Evolutionary conservation across 1,140 invertebrate genomes (phyloP), one percentile per base, ranked within the genome.

Genomic region (Bombus polaris): DNA sequence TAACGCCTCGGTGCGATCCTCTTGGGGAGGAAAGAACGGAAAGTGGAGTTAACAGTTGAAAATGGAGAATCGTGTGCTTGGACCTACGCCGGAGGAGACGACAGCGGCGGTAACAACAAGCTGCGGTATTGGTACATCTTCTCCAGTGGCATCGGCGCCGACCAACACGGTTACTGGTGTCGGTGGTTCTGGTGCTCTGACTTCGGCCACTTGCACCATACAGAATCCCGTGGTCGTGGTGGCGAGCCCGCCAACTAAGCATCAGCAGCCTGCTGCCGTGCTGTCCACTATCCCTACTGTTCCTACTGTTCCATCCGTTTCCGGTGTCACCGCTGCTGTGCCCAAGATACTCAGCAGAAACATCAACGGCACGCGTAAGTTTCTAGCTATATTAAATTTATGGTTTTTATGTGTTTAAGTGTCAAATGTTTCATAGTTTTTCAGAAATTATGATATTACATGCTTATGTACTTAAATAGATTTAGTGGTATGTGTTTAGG

Each of bases 311-410:
- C 74, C 81, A 28, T 35, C 72, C 35, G 81, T 83, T 39, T 68
- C 74, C 37, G 62, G 73, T 2, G 82, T 84, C 75, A 84, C 70
- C 86, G 83, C 84, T 59, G 81, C 88, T 81, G 89, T 93, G 22
- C 93, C 94, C 74, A 95, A 94, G 90, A 95, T 96, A 81, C 91
- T 96, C 87, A 95, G 95, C 83, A 93, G 95, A 83, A 96, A 96
- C 88, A 93, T 95, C 91, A 96, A 96, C 89, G 95, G 95, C 90
- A 96, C 95, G 85, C 91, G 95, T 96, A 92, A 96, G 95, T 94
- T 74, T 12, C 0, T 25, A 39, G 6, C 4, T 57, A 39, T 39
- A 12, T 39, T 28, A 53, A 53, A 53, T 39, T 39, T 42, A 28
- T 18, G 6, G 1, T 13, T 4, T 71, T 28, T 25, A 15, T 22